A percentile compares a stretch with the other conserved stretches of the same genome.
These are phyloP conservation scores for Doris montereyensis DNA, from an alignment of 2,888 invertebrate species.

Conservation along the genomic window DNA sequence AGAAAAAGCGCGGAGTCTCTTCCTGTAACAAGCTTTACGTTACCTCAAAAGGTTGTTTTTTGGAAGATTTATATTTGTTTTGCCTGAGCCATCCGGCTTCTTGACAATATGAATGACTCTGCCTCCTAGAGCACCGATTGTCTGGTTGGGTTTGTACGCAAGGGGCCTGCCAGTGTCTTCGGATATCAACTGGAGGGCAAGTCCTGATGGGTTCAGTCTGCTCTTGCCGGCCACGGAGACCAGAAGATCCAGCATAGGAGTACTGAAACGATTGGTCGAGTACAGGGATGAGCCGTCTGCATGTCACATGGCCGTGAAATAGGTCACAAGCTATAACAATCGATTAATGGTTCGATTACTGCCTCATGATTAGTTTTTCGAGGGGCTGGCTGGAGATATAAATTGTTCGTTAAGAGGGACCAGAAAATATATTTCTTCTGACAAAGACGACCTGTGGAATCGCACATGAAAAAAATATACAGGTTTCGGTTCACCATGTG, in stretches of 20 bases:
- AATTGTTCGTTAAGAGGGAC: neutral
- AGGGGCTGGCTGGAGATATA: neutral
- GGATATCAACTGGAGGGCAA: slow-evolving; percentile 78
- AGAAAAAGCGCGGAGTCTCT: too few relatives aligned
- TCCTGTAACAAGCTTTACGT: slow-evolving; percentile 31
- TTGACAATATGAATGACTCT: slow-evolving; percentile 75
- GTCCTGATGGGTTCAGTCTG: slow-evolving; percentile 80
- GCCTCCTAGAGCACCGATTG: slow-evolving; percentile 78
- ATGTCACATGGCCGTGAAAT: neutral
- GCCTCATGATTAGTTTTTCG: too few relatives aligned
- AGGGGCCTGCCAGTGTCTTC: slow-evolving; percentile 76
- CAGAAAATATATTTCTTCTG: too few relatives aligned
- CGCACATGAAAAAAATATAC: too few relatives aligned
- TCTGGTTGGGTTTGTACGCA: slow-evolving; percentile 83
- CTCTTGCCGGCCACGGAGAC: slow-evolving; percentile 82
- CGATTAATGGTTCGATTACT: neutral
- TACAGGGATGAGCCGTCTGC: neutral
- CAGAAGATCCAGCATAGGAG: slow-evolving; percentile 85
- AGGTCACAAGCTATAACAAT: neutral
- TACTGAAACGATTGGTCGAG: slow-evolving; percentile 74
- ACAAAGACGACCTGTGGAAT: too few relatives aligned
- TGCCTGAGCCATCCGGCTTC: slow-evolving; percentile 62
- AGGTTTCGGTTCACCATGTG: too few relatives aligned
- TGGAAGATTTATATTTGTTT: slow-evolving; percentile 74
- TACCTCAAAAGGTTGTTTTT: slow-evolving; percentile 78